phyloP scores from a whole-genome alignment of 2,797 vertebrate species.

The Mormyrops attenuatus region DNA sequence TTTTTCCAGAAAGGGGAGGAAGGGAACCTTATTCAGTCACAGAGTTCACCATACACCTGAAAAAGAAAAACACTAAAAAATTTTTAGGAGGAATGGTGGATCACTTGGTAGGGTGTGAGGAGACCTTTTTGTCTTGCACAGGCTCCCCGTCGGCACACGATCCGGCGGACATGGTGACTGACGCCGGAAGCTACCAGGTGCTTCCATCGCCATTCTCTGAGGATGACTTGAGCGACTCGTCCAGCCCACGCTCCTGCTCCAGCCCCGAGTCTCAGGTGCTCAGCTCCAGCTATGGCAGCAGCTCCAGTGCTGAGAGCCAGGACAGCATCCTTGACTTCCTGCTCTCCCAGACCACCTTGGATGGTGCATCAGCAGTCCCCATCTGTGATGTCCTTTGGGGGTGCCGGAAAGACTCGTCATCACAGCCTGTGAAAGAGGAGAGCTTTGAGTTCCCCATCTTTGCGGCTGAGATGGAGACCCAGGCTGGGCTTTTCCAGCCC shows the following conservation, averaged over 20 bases:
- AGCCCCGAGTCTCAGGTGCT: constrained; percentile 81
- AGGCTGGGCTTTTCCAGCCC: constrained; percentile 81
- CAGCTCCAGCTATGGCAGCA: constrained; percentile 79
- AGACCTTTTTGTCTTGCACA: constrained; percentile 72
- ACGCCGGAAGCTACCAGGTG: constrained; percentile 74
- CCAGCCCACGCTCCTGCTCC: constrained; percentile 85
- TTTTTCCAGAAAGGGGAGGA: constrained; percentile 34
- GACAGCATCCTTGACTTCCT: constrained; percentile 86
- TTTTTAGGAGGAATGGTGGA: constrained; percentile 80
- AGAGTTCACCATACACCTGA: constrained; percentile 23
- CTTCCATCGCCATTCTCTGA: constrained; percentile 82
- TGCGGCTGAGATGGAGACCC: constrained; percentile 70
- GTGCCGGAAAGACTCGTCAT: constrained; percentile 54
- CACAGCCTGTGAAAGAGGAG: constrained; percentile 71
- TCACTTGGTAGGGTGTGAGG: constrained; percentile 83
- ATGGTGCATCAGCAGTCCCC: constrained; percentile 43
- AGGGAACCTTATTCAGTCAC: constrained; percentile 25
- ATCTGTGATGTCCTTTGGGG: constrained; percentile 65
- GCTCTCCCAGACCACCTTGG: constrained; percentile 77
- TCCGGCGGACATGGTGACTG: constrained; percentile 71
- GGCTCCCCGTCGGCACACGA: constrained; percentile 53
- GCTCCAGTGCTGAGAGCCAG: constrained; percentile 71
- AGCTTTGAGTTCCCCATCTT: constrained; percentile 73
- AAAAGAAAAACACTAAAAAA: constrained; percentile 20
- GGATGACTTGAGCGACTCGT: constrained; percentile 82